phyloP scores from a whole-genome alignment of 2,888 invertebrate species.

The Bursaphelenchus okinawaensis region DNA sequence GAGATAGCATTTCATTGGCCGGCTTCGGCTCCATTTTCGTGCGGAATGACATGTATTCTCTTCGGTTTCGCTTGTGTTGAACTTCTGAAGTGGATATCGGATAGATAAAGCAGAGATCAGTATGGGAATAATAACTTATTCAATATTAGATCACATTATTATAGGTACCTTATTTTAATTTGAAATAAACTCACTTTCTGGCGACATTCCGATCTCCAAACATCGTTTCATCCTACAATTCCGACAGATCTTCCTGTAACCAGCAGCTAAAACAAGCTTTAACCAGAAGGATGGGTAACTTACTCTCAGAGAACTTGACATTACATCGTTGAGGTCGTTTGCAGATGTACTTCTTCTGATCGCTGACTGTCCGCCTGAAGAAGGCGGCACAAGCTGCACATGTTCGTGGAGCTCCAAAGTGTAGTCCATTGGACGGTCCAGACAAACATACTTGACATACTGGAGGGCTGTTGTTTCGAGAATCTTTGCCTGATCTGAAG shows the following conservation, averaged over 20 bases:
- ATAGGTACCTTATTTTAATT: not conserved
- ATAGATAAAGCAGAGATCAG: not conserved
- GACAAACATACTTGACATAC: constrained; percentile 42
- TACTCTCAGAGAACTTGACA: constrained; percentile 39
- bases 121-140: not conserved
- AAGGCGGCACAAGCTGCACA: constrained; percentile 56
- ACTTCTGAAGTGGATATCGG: no score
- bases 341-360: constrained; percentile 49
- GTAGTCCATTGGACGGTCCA: constrained; percentile 53
- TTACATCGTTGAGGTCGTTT: constrained; percentile 49
- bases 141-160: not conserved
- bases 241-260: constrained; percentile 54
- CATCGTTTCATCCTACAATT: constrained; percentile 50
- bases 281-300: constrained; percentile 11
- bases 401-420: constrained; percentile 50
- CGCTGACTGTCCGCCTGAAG: constrained; percentile 44
- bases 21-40: constrained; percentile 1
- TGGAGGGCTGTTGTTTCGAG: not conserved
- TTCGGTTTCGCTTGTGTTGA: constrained; percentile 47
- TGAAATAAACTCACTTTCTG: constrained; percentile 41
- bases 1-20: not conserved
- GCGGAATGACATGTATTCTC: constrained; percentile 20
- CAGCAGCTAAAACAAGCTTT: constrained; percentile 33
- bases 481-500: not conserved
- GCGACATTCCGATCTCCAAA: constrained; percentile 53